Conservation (phyloP, 2,888 invertebrate species). For the Drosophila pseudotakahashii region DNA sequence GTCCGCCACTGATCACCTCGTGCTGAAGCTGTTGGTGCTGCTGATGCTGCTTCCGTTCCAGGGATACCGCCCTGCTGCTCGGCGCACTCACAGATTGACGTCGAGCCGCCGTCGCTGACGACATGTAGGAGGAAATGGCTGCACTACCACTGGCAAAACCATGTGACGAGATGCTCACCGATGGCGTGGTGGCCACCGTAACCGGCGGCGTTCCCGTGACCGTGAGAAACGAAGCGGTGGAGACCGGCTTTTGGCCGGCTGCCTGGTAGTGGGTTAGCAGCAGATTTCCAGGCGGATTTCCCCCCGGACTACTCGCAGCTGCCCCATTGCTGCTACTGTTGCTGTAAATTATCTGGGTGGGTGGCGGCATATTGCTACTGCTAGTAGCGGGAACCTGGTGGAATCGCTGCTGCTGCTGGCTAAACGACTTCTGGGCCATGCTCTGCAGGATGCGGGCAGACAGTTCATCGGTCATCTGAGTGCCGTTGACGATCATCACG, state of each 20-base stretch:
- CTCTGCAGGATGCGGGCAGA: conserved; percentile 84
- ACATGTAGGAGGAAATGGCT: conserved; percentile 67
- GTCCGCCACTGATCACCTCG: conserved; percentile 44
- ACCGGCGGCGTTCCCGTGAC: conserved; percentile 42
- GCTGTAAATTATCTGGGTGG: conserved; percentile 61
- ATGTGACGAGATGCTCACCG: conserved; percentile 66
- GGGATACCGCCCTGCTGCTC: conserved; percentile 80
- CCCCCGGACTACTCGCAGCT: conserved; percentile 40
- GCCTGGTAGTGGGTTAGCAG: conserved; percentile 61
- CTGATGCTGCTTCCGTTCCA: conserved; percentile 80
- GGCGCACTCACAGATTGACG: conserved; percentile 80
- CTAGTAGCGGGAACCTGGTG: conserved; percentile 58
- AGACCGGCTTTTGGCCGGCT: conserved; percentile 35
- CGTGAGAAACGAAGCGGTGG: conserved; percentile 54
- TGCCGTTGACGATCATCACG: conserved; percentile 84
- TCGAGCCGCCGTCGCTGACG: conserved; percentile 60
- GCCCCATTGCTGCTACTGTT: conserved; percentile 27
- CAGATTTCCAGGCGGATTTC: conserved; percentile 54
- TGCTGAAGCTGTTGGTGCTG: conserved; percentile 58
- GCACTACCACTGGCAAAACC: conserved; percentile 69
- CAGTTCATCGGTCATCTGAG: conserved; percentile 84
- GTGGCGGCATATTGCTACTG: conserved; percentile 70
- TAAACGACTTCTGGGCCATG: conserved; percentile 84
- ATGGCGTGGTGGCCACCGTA: conserved; percentile 46
- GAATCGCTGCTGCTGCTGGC: conserved; percentile 68